A percentile compares a stretch with the other conserved stretches of the same genome.
phyloP scores from a whole-genome alignment of 2,113 vertebrate genomes.

The Marmota flaviventris region DNA sequence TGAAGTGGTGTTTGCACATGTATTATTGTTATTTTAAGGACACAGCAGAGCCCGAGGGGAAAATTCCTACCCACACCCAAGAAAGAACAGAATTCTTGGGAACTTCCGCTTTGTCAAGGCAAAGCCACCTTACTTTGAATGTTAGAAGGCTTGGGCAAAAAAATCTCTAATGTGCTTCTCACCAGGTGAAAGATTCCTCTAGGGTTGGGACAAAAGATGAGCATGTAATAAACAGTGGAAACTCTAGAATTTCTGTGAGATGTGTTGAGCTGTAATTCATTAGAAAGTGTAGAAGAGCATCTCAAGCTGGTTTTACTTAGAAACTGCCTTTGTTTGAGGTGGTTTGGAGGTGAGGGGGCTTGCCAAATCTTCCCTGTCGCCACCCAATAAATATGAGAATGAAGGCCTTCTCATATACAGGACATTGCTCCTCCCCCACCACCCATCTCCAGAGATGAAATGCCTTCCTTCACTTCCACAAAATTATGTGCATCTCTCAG shows the following conservation, averaged over 20 bases:
- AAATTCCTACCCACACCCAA: conserved; percentile 42
- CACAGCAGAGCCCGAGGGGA: background rate
- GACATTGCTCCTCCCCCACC: background rate
- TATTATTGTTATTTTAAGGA: conserved; percentile 60
- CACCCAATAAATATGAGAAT: background rate
- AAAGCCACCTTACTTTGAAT: conserved; percentile 31
- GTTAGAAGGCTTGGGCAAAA: background rate
- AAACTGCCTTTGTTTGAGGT: background rate
- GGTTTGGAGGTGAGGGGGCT: background rate
- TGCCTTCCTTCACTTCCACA: background rate
- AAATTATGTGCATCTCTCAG: background rate
- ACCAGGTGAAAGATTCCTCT: background rate
- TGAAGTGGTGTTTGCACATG: conserved; percentile 51
- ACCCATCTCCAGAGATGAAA: background rate
- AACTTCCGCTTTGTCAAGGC: conserved; percentile 31
- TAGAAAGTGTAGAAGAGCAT: background rate
- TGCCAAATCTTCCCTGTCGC: background rate
- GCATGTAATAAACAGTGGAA: conserved; percentile 2
- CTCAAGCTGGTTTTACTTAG: conserved; percentile 12
- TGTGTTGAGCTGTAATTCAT: background rate
- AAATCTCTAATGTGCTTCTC: conserved; percentile 24
- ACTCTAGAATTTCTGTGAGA: background rate
- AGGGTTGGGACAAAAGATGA: background rate
- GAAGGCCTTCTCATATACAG: background rate
- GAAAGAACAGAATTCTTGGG: conserved; percentile 6